Percentiles rank a stretch among this genome's conserved stretches.
These are phyloP conservation scores for Acromyrmex charruanus DNA, from an alignment of 1,140 invertebrate genomes.

Conservation along the genomic window DNA sequence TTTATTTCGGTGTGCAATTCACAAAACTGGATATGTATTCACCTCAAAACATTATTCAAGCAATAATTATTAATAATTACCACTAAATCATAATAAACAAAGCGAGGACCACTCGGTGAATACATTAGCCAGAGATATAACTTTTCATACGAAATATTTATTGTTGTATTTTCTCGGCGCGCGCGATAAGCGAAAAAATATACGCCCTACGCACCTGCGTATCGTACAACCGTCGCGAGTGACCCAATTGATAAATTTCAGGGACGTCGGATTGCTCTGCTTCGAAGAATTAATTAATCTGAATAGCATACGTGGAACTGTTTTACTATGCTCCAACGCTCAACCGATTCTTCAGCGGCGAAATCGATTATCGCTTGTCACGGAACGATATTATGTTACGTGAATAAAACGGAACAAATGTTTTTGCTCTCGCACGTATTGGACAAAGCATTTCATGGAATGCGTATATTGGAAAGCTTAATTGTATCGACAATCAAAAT, in stretches of 20 bases:
- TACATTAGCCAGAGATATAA: background rate
- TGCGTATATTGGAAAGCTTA: background rate
- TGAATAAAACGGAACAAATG: background rate
- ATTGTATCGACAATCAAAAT: background rate
- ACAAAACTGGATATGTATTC: too few relatives aligned
- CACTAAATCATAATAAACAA: background rate
- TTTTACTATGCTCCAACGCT: background rate
- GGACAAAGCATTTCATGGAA: background rate
- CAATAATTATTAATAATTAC: background rate
- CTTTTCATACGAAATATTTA: conserved; percentile 16
- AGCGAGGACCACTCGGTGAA: conserved; percentile 2
- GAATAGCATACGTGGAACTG: conserved; percentile 47
- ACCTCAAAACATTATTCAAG: too few relatives aligned
- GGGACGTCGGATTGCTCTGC: conserved; percentile 53
- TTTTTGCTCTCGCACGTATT: background rate
- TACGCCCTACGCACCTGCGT: conserved; percentile 49
- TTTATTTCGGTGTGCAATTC: too few relatives aligned
- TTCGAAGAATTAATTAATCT: conserved; percentile 67
- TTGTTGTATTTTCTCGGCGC: background rate
- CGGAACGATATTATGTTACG: background rate
- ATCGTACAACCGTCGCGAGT: conserved; percentile 20
- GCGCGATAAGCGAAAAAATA: conserved; percentile 47
- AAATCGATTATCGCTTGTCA: conserved; percentile 9
- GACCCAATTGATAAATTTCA: conserved; percentile 74
- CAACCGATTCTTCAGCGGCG: background rate